A percentile compares a stretch with the other conserved stretches of the same genome.
Conservation (phyloP, 2,797 vertebrate genomes). For the Ciconia nigra region DNA sequence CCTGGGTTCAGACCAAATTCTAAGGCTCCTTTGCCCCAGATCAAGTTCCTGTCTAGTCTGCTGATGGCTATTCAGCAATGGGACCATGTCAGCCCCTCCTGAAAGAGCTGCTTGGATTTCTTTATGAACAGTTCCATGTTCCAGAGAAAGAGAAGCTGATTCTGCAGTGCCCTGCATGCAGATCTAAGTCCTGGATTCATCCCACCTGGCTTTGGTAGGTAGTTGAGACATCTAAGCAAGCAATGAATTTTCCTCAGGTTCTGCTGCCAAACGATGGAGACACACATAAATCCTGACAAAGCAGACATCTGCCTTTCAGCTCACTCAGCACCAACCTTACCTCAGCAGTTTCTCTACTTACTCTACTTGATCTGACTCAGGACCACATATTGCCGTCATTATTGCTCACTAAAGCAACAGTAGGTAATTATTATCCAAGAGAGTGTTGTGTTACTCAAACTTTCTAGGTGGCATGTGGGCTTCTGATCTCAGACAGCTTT, state of each 20-base stretch:
- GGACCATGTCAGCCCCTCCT: neutral
- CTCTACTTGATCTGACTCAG: constrained; percentile 30
- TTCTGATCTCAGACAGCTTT: constrained; percentile 35
- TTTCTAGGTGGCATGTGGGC: constrained; percentile 30
- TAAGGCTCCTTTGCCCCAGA: neutral
- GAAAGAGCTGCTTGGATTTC: neutral
- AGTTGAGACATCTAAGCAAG: neutral
- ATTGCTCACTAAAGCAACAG: constrained; percentile 49
- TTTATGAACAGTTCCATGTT: neutral
- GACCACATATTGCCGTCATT: constrained; percentile 3
- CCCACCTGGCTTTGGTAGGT: neutral
- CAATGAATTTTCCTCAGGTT: neutral
- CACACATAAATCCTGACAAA: constrained; percentile 39
- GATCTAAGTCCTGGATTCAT: neutral
- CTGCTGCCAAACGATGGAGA: neutral
- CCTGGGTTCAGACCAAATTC: neutral
- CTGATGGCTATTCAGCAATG: neutral
- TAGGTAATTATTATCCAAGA: neutral
- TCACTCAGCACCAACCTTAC: constrained; percentile 34
- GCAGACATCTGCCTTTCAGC: constrained; percentile 34
- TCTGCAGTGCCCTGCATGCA: neutral
- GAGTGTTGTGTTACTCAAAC: neutral
- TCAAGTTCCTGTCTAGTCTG: neutral
- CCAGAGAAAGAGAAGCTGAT: neutral
- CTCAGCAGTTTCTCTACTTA: constrained; percentile 41